Percentiles rank a stretch among this genome's conserved stretches.
Evolutionary conservation across 2,113 vertebrate genomes (phyloP).

Genomic region (Oriolus oriolus): DNA sequence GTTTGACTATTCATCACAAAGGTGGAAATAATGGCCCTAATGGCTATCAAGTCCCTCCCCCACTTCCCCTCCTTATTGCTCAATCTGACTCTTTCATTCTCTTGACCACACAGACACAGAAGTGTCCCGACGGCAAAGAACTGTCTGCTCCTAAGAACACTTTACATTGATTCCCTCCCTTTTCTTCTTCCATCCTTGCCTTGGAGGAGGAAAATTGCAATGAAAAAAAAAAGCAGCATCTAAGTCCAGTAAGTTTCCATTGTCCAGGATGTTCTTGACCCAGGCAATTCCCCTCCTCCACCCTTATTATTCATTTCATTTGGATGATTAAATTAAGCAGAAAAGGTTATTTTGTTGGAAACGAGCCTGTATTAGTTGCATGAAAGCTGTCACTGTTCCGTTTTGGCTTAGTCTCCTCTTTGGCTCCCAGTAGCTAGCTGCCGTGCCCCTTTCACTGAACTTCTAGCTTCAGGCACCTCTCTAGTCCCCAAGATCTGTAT

Average conservation of each 20-base stretch:
- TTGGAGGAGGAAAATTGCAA: neutral
- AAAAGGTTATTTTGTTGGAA: conserved; percentile 59
- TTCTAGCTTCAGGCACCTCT: conserved; percentile 22
- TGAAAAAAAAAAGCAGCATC: neutral
- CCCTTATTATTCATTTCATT: conserved; percentile 23
- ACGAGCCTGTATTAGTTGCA: conserved; percentile 30
- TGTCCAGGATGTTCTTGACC: conserved; percentile 8
- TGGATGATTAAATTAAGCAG: conserved; percentile 40
- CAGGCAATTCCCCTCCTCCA: neutral
- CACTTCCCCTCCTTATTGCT: neutral
- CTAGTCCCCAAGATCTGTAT: neutral
- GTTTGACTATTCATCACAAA: neutral
- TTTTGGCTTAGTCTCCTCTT: conserved; percentile 30
- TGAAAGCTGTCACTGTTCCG: conserved; percentile 52
- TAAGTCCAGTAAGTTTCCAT: neutral
- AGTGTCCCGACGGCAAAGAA: neutral
- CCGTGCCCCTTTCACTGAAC: neutral
- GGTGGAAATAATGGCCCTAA: conserved; percentile 23
- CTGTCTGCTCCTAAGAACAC: neutral
- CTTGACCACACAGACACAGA: neutral
- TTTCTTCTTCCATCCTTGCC: neutral
- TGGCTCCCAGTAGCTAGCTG: neutral
- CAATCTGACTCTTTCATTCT: neutral
- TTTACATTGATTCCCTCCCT: neutral
- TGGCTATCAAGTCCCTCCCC: neutral